Base-by-base conservation (phyloP, 1,140 invertebrate genomes). In the Bradysia coprophila region DNA sequence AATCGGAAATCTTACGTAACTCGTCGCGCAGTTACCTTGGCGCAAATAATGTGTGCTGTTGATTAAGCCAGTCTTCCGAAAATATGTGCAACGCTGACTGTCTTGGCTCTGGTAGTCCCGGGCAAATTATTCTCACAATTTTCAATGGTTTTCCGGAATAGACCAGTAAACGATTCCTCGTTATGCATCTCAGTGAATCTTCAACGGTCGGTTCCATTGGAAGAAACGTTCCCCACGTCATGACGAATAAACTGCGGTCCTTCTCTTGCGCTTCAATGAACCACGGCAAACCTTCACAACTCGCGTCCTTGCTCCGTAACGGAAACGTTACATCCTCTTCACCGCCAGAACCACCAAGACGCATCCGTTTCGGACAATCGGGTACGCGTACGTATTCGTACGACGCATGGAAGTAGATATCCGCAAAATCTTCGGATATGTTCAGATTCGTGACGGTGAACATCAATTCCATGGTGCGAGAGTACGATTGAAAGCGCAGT, bases 221-320 rank as follows among this genome's bases (percentile, higher is more conserved):
- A 19, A 57, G 53, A 43, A 77, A 69, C 49, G 71, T 69, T 2
- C 80, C 78, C 78, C 79, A 83, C 4, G 78, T 79, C 24, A 81
- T 59, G 16, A 84, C 61, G 48, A 81, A 84, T 1, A 85, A 63
- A 4, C 78, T 80, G 19, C 75, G 70, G 48, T 83, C 81, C 1
- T 55, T 44, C 33, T 76, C 72, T 40, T 77, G 66, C 1, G 80
- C 79, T 53, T 76, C 73, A 18, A 85, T 68, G 38, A 81, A 56
- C 75, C 81, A 84, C 2, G 80, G 78, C 38, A 78, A 59, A 11
- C 79, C 78, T 9, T 73, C 72, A 54, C 81, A 85, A 46, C 78
- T 72, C 2, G 73, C 70, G 43, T 76, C 73, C 13, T 69, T 63
- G 20, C 68, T 57, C 9, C 69, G 70, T 4, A 68, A 49, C 1